Evolutionary conservation across 92 coral and sea anemone species (phyloP), one percentile per base, ranked within the genome.

Genomic region (Phenganax subtilis): DNA sequence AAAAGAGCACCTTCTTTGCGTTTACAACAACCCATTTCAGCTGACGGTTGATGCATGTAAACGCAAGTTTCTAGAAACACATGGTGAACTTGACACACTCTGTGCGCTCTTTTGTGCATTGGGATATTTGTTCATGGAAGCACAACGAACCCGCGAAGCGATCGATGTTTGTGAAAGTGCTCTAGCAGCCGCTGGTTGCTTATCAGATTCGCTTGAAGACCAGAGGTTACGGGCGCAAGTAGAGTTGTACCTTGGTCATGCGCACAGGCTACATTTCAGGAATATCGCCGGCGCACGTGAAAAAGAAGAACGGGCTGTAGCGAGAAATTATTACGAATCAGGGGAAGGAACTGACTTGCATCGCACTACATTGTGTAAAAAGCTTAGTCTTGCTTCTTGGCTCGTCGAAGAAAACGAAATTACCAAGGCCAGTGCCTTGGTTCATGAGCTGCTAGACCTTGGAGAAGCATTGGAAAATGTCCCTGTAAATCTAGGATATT

Each of bases 21-120:
- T 0, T 30, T 10, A 28, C 14, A 12, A 31, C 51, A 37, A 29
- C 11, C 15, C 69, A 30, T 76, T 76, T 76, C 12, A 64, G 12
- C 55, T 12, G 69, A 57, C 81, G 2, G 28, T 76, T 27, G 81
- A 76, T 11, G 14, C 28, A n/a, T 76, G 81, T 30, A 76, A 58
- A 17, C 81, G 25, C 28, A 9, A 57, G 15, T 1, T 57, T 9
- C 69, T 58, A 25, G 57, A 76, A 51, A n/a, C 29, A 15, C 0
- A 52, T 6, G 56, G 25, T 27, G 69, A 57, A 8, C 17, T 76
- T 14, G 16, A 10, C 10, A 51, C 62, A 54, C 31, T 76, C 1
- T 62, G 28, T 17, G n/a, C 10, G 27, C 58, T 76, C 17, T 16
- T 76, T 25, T 31, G 52, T 16, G n/a, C 2, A 12, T 52, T 76